Evolutionary conservation across 2,797 vertebrate genomes (phyloP), one percentile per base, ranked within the genome.

Genomic region (Sarcoramphus papa): DNA sequence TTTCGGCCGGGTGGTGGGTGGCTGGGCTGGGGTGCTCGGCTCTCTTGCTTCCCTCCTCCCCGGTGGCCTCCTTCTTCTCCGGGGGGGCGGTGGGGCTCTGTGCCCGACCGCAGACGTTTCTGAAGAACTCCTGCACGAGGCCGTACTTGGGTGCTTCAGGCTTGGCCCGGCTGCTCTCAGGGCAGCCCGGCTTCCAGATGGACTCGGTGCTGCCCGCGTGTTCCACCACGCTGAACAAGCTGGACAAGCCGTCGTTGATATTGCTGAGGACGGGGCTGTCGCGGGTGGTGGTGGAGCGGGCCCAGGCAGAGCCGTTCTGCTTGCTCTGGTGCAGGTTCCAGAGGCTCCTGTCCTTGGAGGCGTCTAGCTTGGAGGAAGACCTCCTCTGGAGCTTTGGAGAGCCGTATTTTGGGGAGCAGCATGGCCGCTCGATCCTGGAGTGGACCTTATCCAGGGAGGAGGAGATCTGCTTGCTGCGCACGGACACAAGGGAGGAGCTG

Each of bases 371-470:
- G 70, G 99, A 99, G 65, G 99, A 99, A 15, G 99, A 99, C n/a
- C 99, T 98, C 95, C 99, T 98, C 91, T 99, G 99, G 15, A 99
- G 98, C 96, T 99, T 99, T 0, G 99, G 99, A 7, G 99, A 99
- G 78, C 99, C 99, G 0, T 99, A 99, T 95, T 99, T 99, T 10
- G 99, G 99, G 3, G 99, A 99, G 93, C 99, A 99, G 97, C 99
- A 99, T 0, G 99, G 99, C 82, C 99, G 98, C 31, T 99, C 99
- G 0, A 99, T 99, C 85, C 99, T 99, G 53, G 99, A 97, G 94
- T 99, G 99, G 53, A 99, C 99, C 97, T 99, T 99, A 93, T 99
- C 99, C 96, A 99, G 97, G 7, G 99, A 99, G 8, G 99, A 98
- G 6, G 99, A 99, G 96, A 99, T 99, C 97, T 99, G 99, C 81